Percentiles rank a stretch among this genome's conserved stretches.
Evolutionary conservation across 1,140 invertebrate species (phyloP).

Genomic region (Brachionus angularis): DNA sequence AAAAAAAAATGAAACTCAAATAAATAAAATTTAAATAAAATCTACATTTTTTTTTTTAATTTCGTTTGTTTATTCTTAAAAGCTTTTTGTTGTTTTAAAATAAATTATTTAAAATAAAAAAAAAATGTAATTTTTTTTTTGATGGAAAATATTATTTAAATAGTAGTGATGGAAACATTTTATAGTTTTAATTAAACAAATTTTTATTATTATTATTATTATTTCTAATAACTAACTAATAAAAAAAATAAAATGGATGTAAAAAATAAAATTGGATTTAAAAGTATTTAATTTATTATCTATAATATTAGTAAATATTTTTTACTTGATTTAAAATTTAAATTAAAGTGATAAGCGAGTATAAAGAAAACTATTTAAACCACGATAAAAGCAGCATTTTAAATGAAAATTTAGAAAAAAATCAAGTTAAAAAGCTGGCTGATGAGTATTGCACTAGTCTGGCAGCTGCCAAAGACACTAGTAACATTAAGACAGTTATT

Average conservation of each 20-base stretch:
- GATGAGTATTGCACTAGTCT: neutral
- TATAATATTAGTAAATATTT: neutral
- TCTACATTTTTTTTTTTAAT: too few relatives aligned
- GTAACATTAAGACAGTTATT: conserved; percentile 4
- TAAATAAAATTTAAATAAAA: too few relatives aligned
- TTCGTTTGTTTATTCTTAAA: too few relatives aligned
- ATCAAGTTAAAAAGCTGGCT: neutral
- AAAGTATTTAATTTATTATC: conserved; percentile 10
- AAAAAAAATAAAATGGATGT: too few relatives aligned
- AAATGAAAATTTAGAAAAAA: neutral
- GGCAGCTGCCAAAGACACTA: neutral
- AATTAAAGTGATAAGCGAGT: conserved; percentile 4
- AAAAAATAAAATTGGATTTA: conserved; percentile 16
- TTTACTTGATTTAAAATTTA: conserved; percentile 8
- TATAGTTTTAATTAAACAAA: neutral
- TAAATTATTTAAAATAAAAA: too few relatives aligned
- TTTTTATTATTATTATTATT: neutral
- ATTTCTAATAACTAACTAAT: too few relatives aligned
- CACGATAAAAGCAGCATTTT: neutral
- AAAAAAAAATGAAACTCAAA: too few relatives aligned
- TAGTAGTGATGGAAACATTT: conserved; percentile 25
- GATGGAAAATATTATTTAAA: too few relatives aligned
- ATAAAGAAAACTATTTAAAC: conserved; percentile 25
- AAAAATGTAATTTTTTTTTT: too few relatives aligned
- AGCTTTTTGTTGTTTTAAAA: too few relatives aligned